A percentile compares a stretch with the other conserved stretches of the same genome.
These are phyloP conservation scores for Melanotaenia parkinsoni DNA, from an alignment of 2,797 vertebrate species.

Conservation along the genomic window DNA sequence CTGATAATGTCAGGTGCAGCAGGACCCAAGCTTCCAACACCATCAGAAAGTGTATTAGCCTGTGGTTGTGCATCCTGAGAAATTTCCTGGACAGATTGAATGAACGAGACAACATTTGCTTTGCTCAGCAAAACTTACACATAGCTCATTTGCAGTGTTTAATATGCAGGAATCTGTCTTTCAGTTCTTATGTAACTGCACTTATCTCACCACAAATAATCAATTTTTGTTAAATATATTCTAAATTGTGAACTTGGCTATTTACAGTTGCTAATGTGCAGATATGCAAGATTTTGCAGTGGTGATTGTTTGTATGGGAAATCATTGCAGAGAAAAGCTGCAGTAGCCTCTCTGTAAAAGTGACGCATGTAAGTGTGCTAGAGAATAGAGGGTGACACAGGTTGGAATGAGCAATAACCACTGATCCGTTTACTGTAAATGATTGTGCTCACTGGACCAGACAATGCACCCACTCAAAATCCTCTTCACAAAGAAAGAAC, in stretches of 20 bases:
- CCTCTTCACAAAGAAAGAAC: conserved; percentile 29
- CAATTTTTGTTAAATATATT: background rate
- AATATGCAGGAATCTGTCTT: too few relatives aligned
- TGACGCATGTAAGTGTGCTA: conserved; percentile 3
- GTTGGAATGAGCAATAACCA: conserved; percentile 48
- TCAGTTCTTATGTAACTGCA: too few relatives aligned
- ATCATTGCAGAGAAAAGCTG: background rate
- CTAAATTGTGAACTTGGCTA: background rate
- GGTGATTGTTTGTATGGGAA: background rate
- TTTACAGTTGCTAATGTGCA: too few relatives aligned
- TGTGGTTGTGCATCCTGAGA: background rate
- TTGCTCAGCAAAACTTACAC: background rate
- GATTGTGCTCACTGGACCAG: conserved; percentile 51
- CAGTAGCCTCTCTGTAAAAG: conserved; percentile 19
- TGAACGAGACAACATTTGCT: background rate
- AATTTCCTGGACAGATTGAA: background rate
- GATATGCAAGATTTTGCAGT: background rate
- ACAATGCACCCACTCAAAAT: conserved; percentile 42
- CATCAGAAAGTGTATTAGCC: too few relatives aligned
- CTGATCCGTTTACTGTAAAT: conserved; percentile 53
- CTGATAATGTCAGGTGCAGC: too few relatives aligned
- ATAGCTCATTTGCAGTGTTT: too few relatives aligned
- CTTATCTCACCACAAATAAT: too few relatives aligned
- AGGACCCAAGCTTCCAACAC: too few relatives aligned
- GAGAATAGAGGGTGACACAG: conserved; percentile 20